A percentile compares a stretch with the other conserved stretches of the same genome.
Conservation (phyloP, 1,140 invertebrate genomes). For the Amphibalanus amphitrite region DNA sequence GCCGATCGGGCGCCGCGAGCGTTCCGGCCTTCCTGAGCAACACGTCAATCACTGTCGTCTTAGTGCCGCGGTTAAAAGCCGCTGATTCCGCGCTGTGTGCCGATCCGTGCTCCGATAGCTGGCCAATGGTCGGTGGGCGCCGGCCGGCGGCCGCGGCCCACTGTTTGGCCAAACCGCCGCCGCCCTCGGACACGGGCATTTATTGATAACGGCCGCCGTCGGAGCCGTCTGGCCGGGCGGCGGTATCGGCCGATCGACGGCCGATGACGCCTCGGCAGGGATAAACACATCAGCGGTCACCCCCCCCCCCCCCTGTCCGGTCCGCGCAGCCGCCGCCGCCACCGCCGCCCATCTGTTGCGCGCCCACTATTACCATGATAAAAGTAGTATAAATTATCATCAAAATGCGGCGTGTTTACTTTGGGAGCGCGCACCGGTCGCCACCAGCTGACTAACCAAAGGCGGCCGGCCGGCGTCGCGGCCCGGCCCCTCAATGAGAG, state of each 20-base stretch:
- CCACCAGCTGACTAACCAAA: not conserved
- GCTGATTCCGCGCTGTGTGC: too few relatives aligned
- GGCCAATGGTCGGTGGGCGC: too few relatives aligned
- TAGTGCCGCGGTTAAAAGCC: too few relatives aligned
- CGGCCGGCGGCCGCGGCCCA: too few relatives aligned
- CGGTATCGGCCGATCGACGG: not conserved
- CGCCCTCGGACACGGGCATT: not conserved
- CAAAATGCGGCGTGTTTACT: slow-evolving; percentile 1
- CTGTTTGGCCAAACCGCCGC: not conserved
- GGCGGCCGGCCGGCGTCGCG: too few relatives aligned
- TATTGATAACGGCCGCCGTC: not conserved
- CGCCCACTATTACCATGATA: not conserved
- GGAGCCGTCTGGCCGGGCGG: not conserved
- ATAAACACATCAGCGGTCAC: not conserved
- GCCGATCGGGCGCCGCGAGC: too few relatives aligned
- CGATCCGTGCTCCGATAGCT: too few relatives aligned
- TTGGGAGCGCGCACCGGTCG: not conserved
- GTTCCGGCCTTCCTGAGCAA: too few relatives aligned
- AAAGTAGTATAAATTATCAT: not conserved
- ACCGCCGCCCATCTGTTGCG: not conserved
- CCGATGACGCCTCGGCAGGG: not conserved
- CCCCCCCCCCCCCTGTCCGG: too few relatives aligned
- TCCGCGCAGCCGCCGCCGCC: too few relatives aligned
- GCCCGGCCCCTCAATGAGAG: not conserved
- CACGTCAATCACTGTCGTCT: too few relatives aligned